Evolutionary conservation across 2,113 vertebrate species (phyloP).

Genomic region (Marmota monax): DNA sequence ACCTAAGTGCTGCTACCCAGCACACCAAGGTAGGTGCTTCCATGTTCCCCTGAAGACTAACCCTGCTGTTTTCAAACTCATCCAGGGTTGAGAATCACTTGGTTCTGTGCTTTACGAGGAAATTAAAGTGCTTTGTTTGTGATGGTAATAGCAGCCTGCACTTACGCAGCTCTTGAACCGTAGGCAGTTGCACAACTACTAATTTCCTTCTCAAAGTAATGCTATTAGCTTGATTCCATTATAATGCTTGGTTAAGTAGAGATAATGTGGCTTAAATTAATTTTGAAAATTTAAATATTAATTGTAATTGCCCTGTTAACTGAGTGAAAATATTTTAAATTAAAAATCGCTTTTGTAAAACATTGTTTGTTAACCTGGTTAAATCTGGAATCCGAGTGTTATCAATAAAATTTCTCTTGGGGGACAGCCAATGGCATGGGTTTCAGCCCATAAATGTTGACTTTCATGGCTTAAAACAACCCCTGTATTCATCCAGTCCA

Average conservation of each 20-base stretch:
- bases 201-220: background rate
- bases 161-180: background rate
- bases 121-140: background rate
- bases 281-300: conserved; percentile 67
- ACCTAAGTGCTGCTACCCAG: rapidly evolving
- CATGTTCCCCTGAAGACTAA: background rate
- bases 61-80: rapidly evolving
- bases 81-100: background rate
- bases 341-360: background rate
- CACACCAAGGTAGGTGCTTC: too few relatives aligned
- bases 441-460: background rate
- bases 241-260: conserved; percentile 52
- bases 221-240: background rate
- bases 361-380: background rate
- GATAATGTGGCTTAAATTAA: conserved; percentile 63
- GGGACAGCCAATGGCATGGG: background rate
- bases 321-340: conserved; percentile 42
- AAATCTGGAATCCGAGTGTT: background rate
- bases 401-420: background rate
- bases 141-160: background rate
- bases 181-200: background rate
- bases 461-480: background rate
- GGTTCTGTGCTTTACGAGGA: background rate
- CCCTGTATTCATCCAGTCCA: background rate
- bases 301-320: conserved; percentile 44